A percentile compares a stretch with the other conserved stretches of the same genome.
Conservation (phyloP, 2,888 invertebrate genomes). For the Chromoteleia sp. region DNA sequence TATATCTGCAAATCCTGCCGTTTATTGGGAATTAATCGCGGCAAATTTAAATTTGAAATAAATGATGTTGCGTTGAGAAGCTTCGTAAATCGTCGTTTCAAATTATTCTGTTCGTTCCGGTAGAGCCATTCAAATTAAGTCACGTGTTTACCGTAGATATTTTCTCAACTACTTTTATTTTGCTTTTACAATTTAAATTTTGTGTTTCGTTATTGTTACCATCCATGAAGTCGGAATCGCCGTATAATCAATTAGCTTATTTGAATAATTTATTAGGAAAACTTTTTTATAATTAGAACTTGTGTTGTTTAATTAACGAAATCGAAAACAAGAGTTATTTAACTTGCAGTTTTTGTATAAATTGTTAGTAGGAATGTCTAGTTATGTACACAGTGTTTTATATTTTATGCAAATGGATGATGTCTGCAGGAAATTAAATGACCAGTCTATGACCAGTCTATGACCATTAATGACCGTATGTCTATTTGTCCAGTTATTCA, state of each 20-base stretch:
- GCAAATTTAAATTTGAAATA: constrained; percentile 19
- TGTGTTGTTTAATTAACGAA: not conserved
- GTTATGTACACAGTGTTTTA: too few species aligned
- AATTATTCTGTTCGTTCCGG: constrained; percentile 14
- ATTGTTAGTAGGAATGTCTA: too few species aligned
- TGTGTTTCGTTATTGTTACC: constrained; percentile 5
- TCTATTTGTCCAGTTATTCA: too few species aligned
- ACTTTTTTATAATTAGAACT: constrained; percentile 4
- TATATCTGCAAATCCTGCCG: constrained; percentile 7
- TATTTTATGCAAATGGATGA: too few species aligned
- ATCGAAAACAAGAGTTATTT: not conserved
- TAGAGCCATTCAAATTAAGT: constrained; percentile 14
- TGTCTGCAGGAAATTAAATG: too few species aligned
- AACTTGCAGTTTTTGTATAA: too few species aligned
- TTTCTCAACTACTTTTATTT: not conserved
- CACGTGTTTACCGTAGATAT: not conserved
- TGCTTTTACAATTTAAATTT: constrained; percentile 22
- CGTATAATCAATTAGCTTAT: constrained; percentile 5
- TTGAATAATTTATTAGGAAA: constrained; percentile 8
- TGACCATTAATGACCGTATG: too few species aligned
- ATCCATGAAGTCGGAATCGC: not conserved
- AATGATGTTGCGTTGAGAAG: not conserved
- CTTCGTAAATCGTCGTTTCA: constrained; percentile 21
- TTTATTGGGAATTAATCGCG: constrained; percentile 20
- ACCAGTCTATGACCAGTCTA: too few species aligned